phyloP scores from a whole-genome alignment of 2,113 vertebrate genomes.

The Percina caprodes region DNA sequence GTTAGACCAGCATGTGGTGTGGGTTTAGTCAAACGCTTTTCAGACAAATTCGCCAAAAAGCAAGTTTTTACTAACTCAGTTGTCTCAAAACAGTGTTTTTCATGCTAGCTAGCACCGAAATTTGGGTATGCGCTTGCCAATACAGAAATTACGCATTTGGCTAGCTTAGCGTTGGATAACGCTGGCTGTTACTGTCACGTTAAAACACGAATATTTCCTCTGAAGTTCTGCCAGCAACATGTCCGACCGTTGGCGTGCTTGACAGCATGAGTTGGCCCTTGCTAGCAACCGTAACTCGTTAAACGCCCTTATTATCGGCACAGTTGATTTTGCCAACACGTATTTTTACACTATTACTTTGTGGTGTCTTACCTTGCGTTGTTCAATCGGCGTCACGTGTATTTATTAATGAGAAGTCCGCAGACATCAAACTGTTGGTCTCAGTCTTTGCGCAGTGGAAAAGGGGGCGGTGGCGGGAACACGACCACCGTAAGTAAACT shows the following conservation, averaged over 20 bases:
- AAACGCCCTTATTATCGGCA: background rate
- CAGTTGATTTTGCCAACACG: background rate
- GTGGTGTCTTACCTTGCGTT: slow-evolving; percentile 68
- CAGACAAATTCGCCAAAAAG: background rate
- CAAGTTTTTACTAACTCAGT: background rate
- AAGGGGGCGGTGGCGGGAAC: slow-evolving; percentile 67
- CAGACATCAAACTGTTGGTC: slow-evolving; percentile 55
- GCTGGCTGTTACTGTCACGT: accelerated
- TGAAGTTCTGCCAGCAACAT: background rate
- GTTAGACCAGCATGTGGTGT: background rate
- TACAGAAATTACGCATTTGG: accelerated
- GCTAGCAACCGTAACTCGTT: slow-evolving; percentile 1
- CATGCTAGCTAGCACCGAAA: background rate
- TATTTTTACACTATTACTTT: background rate
- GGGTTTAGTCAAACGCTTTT: background rate
- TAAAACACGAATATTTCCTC: background rate
- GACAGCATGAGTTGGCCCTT: background rate
- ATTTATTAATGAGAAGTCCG: slow-evolving; percentile 60
- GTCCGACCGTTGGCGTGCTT: background rate
- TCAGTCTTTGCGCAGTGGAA: slow-evolving; percentile 29
- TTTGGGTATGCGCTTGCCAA: accelerated
- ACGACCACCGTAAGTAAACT: slow-evolving; percentile 68
- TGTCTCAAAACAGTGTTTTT: background rate
- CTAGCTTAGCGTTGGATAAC: accelerated
- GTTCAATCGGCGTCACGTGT: slow-evolving; percentile 49